A percentile compares a stretch with the other conserved stretches of the same genome.
These are phyloP conservation scores for Chondrilla cf. caribensis DNA, from an alignment of 37 sponge, comb jelly and placozoan genomes.

Conservation along the genomic window DNA sequence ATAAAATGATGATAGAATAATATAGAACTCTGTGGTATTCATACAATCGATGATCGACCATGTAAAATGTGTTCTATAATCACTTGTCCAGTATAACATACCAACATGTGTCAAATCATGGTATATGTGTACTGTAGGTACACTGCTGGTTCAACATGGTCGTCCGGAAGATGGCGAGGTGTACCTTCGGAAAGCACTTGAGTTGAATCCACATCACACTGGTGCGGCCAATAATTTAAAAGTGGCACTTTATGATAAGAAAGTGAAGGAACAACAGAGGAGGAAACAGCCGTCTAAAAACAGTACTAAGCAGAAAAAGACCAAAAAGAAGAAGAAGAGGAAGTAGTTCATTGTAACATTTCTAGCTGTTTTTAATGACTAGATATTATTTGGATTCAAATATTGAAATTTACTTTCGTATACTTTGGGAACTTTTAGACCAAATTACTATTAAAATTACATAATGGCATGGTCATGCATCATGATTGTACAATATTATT, in stretches of 20 bases:
- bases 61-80: too few species aligned
- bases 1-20: too few species aligned
- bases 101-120: too few species aligned
- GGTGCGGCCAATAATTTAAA: constrained; percentile 88
- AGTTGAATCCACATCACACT: constrained; percentile 66
- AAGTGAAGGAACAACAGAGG: not conserved
- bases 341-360: not conserved
- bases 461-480: too few species aligned
- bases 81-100: too few species aligned
- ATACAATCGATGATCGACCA: too few species aligned
- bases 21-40: too few species aligned
- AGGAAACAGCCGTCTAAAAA: not conserved
- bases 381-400: not conserved
- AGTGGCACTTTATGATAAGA: constrained; percentile 72
- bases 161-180: constrained; percentile 55
- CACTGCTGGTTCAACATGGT: constrained; percentile 63
- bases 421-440: too few species aligned
- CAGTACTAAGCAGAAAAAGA: not conserved
- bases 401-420: not conserved
- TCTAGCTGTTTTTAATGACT: not conserved
- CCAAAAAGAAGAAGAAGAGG: not conserved
- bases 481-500: not conserved
- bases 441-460: too few species aligned
- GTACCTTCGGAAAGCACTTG: constrained; percentile 53
- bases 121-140: too few species aligned